phyloP scores from a whole-genome alignment of 1,140 invertebrate genomes.

The Aphis craccivora region DNA sequence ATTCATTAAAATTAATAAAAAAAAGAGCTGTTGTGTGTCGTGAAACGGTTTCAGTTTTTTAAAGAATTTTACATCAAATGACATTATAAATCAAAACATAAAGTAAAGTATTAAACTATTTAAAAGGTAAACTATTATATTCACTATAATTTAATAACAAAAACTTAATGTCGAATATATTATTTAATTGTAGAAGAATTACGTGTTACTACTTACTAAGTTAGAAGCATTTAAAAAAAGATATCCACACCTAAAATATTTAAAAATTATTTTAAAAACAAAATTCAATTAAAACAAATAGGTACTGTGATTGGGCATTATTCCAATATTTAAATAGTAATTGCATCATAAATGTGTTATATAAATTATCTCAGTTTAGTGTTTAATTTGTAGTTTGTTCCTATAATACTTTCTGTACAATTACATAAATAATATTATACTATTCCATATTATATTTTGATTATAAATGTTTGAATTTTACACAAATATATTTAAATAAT shows the following conservation, averaged over 20 bases:
- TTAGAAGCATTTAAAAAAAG: no score
- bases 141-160: no score
- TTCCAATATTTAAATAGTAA: not conserved
- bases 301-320: not conserved
- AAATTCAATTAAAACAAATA: no score
- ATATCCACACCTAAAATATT: no score
- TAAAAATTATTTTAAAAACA: no score
- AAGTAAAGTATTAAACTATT: not conserved
- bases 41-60: slow-evolving; percentile 23
- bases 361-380: not conserved
- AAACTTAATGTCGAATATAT: no score
- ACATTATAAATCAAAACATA: not conserved
- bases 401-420: not conserved
- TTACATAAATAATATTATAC: not conserved
- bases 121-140: no score
- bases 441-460: not conserved
- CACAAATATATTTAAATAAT: not conserved
- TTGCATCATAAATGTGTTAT: not conserved
- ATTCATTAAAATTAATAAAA: no score
- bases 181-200: not conserved
- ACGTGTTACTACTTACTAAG: no score
- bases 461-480: not conserved
- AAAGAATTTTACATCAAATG: not conserved
- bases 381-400: not conserved
- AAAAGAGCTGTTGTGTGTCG: not conserved